Evolutionary conservation across 1,140 invertebrate genomes (phyloP).

Genomic region (Polypedilum pembai): DNA sequence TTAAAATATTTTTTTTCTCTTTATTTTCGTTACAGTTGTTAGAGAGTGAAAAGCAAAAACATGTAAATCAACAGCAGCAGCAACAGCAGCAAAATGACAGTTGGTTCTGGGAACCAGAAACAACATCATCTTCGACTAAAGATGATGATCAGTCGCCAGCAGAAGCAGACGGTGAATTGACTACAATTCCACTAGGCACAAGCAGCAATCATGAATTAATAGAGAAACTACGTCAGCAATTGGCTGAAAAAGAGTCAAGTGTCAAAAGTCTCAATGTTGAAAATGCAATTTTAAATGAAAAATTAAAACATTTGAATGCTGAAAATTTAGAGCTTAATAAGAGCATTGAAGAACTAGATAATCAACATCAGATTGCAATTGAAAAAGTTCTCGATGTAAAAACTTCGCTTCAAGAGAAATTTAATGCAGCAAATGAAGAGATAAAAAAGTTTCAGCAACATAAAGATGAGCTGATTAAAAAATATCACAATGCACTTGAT

Average conservation of each 20-base stretch:
- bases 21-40: not conserved
- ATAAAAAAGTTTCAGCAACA: slow-evolving; percentile 26
- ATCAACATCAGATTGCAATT: slow-evolving; percentile 60
- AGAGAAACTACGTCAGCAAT: slow-evolving; percentile 31
- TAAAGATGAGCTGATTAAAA: not conserved
- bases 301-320: slow-evolving; percentile 43
- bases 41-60: not conserved
- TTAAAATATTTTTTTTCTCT: not conserved
- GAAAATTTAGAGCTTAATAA: slow-evolving; percentile 49
- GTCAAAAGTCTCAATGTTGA: slow-evolving; percentile 32
- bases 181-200: slow-evolving; percentile 32
- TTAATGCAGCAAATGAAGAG: slow-evolving; percentile 35
- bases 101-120: slow-evolving; percentile 51
- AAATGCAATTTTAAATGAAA: slow-evolving; percentile 43
- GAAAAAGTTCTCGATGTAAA: slow-evolving; percentile 55
- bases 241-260: slow-evolving; percentile 32
- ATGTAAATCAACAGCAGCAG: not conserved
- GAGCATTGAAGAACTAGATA: slow-evolving; percentile 64
- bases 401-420: slow-evolving; percentile 53
- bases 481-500: not conserved
- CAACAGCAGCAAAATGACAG: slow-evolving; percentile 38
- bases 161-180: slow-evolving; percentile 32
- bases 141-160: slow-evolving; percentile 32
- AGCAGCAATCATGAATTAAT: slow-evolving; percentile 29
- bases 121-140: slow-evolving; percentile 35